A percentile compares a stretch with the other conserved stretches of the same genome.
These are phyloP conservation scores for Chloroceryle amazona DNA, from an alignment of 2,797 vertebrate genomes.

Conservation along the genomic window DNA sequence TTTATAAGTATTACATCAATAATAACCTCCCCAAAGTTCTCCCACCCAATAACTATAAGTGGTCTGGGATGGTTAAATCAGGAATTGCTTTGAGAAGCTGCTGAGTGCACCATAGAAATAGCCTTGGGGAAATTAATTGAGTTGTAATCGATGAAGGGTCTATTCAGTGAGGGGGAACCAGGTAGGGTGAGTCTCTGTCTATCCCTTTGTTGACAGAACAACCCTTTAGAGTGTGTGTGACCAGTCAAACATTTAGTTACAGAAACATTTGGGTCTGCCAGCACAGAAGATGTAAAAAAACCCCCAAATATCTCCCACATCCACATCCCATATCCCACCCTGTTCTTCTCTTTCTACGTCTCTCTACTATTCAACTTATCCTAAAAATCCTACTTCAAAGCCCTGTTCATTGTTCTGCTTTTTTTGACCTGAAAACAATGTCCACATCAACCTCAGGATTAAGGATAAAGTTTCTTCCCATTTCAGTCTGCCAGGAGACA, in stretches of 20 bases:
- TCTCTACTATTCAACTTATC: neutral
- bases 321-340: fast-evolving
- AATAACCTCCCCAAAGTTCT: neutral
- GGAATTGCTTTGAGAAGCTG: neutral
- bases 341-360: neutral
- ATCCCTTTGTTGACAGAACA: neutral
- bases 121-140: neutral
- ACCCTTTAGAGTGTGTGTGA: fast-evolving
- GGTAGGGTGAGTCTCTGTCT: neutral
- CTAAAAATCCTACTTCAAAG: neutral
- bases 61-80: neutral
- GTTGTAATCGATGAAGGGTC: neutral
- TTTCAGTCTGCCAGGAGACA: neutral
- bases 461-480: neutral
- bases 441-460: neutral
- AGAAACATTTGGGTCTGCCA: neutral
- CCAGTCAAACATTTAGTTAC: neutral
- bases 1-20: neutral
- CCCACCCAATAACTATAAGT: neutral
- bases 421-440: neutral
- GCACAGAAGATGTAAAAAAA: neutral
- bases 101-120: neutral
- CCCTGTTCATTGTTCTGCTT: neutral
- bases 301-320: neutral
- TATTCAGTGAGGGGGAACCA: neutral